Percentiles rank a stretch among this genome's conserved stretches.
Conservation (phyloP, 2,113 vertebrate species). For the Ariopsis seemanni region DNA sequence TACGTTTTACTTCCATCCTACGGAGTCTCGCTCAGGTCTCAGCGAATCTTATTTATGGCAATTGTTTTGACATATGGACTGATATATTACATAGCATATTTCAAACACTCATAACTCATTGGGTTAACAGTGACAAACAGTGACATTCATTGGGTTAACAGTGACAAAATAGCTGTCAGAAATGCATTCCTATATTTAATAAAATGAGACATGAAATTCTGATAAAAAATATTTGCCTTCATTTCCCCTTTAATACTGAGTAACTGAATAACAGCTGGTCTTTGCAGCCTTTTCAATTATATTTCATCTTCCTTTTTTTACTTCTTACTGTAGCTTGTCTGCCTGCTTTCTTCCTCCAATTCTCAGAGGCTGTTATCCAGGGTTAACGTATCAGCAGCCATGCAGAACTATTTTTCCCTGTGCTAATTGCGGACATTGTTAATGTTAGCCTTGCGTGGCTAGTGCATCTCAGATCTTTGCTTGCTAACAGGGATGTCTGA, state of each 20-base stretch:
- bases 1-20: too few species aligned
- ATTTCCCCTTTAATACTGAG: neutral
- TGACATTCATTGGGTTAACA: too few species aligned
- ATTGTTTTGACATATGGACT: too few species aligned
- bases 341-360: neutral
- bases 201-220: too few species aligned
- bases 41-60: too few species aligned
- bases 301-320: neutral
- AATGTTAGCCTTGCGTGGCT: constrained; percentile 29
- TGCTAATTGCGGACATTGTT: constrained; percentile 43
- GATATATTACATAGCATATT: too few species aligned
- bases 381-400: constrained; percentile 4
- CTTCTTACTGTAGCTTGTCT: neutral
- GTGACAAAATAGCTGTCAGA: too few species aligned
- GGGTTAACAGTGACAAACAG: too few species aligned
- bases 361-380: neutral
- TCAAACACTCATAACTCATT: too few species aligned
- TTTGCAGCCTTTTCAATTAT: neutral
- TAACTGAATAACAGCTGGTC: neutral
- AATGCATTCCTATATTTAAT: too few species aligned
- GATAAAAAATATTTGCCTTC: too few species aligned
- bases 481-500: constrained; percentile 45
- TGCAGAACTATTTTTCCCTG: constrained; percentile 23
- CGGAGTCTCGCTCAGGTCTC: too few species aligned
- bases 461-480: constrained; percentile 14